Evolutionary conservation across 1,140 invertebrate species (phyloP).

Genomic region (Drosophila micromelanica): DNA sequence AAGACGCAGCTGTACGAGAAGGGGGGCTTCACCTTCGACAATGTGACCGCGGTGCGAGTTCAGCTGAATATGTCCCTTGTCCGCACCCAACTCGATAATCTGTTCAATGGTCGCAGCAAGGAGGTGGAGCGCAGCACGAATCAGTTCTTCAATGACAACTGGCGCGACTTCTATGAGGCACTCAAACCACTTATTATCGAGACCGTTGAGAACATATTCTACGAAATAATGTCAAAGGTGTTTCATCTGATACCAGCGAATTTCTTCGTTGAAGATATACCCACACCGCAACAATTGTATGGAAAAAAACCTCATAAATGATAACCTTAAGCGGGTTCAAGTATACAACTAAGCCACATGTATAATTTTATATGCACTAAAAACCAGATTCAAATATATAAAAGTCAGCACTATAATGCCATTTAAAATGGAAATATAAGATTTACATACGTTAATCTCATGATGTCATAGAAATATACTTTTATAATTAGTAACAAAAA

Average conservation of each 20-base stretch:
- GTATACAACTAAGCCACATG: too few relatives aligned
- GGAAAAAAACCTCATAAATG: constrained; percentile 78
- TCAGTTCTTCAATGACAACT: constrained; percentile 89
- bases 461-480: too few relatives aligned
- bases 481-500: too few relatives aligned
- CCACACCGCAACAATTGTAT: constrained; percentile 64
- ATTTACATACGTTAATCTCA: too few relatives aligned
- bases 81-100: constrained; percentile 60
- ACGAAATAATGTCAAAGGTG: constrained; percentile 86
- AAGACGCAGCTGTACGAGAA: constrained; percentile 87
- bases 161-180: constrained; percentile 88
- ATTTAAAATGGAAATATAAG: too few relatives aligned
- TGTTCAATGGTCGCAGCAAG: constrained; percentile 73
- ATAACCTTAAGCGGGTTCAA: too few relatives aligned
- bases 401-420: too few relatives aligned
- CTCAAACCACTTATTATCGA: constrained; percentile 87
- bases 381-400: too few relatives aligned
- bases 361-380: too few relatives aligned
- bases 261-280: constrained; percentile 78
- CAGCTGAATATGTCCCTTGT: constrained; percentile 85
- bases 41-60: constrained; percentile 87
- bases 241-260: constrained; percentile 87
- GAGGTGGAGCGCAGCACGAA: constrained; percentile 87
- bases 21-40: constrained; percentile 87
- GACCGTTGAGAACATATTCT: constrained; percentile 87